Conservation (phyloP, 1,140 invertebrate genomes). For the Heliconius nattereri region DNA sequence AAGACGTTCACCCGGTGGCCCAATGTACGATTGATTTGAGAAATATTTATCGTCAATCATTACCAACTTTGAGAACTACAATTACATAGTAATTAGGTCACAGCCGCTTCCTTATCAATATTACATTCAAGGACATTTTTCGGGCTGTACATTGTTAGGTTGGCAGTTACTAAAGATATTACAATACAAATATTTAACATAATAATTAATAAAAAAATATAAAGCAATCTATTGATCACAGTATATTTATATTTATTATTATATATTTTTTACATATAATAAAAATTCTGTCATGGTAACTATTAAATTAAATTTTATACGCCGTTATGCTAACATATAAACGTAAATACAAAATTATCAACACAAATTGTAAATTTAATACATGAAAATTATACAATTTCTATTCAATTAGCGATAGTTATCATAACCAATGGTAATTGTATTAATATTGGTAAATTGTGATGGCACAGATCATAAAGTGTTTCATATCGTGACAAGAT, state of each 20-base stretch:
- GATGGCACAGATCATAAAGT: constrained; percentile 3
- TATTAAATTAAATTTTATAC: not conserved
- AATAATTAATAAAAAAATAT: not conserved
- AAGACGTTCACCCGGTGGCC: constrained; percentile 64
- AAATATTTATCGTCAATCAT: constrained; percentile 37
- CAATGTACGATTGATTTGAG: constrained; percentile 56
- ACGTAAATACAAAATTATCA: not conserved
- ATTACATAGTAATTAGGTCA: constrained; percentile 12
- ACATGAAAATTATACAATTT: not conserved
- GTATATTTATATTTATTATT: not conserved
- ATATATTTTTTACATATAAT: no score
- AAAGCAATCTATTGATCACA: not conserved
- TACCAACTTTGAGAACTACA: constrained; percentile 20
- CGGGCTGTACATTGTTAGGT: not conserved
- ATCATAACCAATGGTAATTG: not conserved
- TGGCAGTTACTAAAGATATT: not conserved
- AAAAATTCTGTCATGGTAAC: no score
- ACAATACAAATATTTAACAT: not conserved
- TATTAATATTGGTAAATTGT: not conserved
- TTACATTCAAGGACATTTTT: constrained; percentile 7
- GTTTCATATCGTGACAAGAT: not conserved
- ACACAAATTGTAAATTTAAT: not conserved
- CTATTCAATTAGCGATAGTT: not conserved
- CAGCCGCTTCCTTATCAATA: not conserved
- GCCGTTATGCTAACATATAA: not conserved